Percentiles rank a stretch among this genome's conserved stretches.
Conservation (phyloP, 2,113 vertebrate species). For the Probosciger aterrimus region DNA sequence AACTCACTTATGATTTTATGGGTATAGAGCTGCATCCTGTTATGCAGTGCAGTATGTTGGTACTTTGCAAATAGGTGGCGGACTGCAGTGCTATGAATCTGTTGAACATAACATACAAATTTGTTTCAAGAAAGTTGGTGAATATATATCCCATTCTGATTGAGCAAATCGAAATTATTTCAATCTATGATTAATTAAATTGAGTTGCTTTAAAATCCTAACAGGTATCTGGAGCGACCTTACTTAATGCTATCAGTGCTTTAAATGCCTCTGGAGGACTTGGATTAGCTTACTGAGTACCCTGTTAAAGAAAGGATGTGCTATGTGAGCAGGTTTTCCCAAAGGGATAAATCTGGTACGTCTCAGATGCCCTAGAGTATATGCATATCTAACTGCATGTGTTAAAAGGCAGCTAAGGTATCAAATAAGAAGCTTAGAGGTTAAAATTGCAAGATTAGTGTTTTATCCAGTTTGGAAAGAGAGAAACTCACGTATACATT, state of each 20-base stretch:
- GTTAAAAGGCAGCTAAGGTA: background rate
- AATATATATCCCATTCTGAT: background rate
- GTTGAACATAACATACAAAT: background rate
- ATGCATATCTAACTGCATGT: background rate
- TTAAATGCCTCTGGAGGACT: background rate
- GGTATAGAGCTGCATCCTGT: background rate
- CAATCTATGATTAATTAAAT: conserved; percentile 1
- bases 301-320: background rate
- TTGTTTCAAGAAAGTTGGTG: background rate
- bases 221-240: background rate
- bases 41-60: background rate
- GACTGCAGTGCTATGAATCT: background rate
- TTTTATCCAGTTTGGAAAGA: background rate
- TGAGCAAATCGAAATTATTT: background rate
- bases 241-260: background rate
- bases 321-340: background rate
- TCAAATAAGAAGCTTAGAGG: background rate
- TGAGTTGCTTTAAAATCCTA: background rate
- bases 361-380: background rate
- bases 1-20: background rate
- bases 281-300: background rate
- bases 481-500: background rate
- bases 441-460: background rate
- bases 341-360: background rate
- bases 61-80: background rate